Evolutionary conservation across 2,888 invertebrate genomes (phyloP).

Genomic region (Orchestes rusci): DNA sequence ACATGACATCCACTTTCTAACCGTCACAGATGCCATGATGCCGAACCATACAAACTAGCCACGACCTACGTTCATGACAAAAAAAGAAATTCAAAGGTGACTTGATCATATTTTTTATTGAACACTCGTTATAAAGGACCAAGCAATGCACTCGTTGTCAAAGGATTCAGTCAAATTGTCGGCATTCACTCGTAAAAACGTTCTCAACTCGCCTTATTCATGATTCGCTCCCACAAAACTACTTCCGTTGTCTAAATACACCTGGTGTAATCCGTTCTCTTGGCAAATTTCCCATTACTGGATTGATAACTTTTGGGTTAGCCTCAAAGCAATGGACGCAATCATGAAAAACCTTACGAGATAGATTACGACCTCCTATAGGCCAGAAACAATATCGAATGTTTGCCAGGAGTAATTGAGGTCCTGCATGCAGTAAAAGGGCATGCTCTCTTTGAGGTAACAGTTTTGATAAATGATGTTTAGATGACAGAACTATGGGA

Average conservation of each 20-base stretch:
- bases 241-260: not conserved
- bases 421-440: constrained; percentile 22
- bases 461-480: no score
- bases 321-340: constrained; percentile 20
- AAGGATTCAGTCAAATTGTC: not conserved
- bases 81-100: no score
- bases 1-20: no score
- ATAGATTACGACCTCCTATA: constrained; percentile 4
- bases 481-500: not conserved
- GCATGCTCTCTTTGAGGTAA: no score
- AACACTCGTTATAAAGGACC: not conserved
- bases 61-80: no score
- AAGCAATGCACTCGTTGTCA: not conserved
- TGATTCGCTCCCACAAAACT: not conserved
- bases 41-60: no score
- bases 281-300: constrained; percentile 13
- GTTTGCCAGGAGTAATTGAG: constrained; percentile 17
- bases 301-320: constrained; percentile 14
- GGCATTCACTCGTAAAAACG: not conserved
- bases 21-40: no score
- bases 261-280: constrained; percentile 13
- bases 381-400: constrained; percentile 15
- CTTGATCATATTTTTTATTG: no score
- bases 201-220: not conserved
- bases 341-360: not conserved